A percentile compares a stretch with the other conserved stretches of the same genome.
These are phyloP conservation scores for Sebastes reedi DNA, from an alignment of 2,797 vertebrate genomes.

Conservation along the genomic window DNA sequence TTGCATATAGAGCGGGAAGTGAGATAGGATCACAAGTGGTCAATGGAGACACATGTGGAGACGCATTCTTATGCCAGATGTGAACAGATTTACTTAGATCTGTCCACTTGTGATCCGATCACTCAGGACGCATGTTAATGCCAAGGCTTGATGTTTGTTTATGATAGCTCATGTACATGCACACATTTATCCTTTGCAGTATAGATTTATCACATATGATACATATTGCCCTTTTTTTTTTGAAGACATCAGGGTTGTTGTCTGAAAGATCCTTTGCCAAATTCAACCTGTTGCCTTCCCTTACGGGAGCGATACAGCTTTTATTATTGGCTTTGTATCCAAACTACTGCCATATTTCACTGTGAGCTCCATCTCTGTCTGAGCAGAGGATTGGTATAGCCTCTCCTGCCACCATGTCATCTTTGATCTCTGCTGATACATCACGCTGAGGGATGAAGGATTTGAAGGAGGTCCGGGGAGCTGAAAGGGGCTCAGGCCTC, in stretches of 20 bases:
- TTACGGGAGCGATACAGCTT: not conserved
- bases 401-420: slow-evolving; percentile 18
- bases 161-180: not conserved
- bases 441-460: slow-evolving; percentile 30
- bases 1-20: no score
- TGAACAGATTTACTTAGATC: no score
- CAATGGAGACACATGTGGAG: no score
- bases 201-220: not conserved
- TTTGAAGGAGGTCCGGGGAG: slow-evolving; percentile 23
- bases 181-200: not conserved
- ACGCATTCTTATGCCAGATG: no score
- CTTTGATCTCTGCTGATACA: slow-evolving; percentile 37
- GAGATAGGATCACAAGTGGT: no score
- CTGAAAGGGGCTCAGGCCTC: slow-evolving; percentile 3
- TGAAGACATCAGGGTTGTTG: not conserved
- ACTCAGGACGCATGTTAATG: no score
- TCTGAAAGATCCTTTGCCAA: not conserved
- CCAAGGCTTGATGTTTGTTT: not conserved
- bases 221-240: not conserved
- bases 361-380: not conserved
- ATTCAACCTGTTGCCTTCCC: not conserved
- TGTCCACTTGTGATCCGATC: no score
- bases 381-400: slow-evolving; percentile 8
- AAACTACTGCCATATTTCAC: slow-evolving; percentile 4
- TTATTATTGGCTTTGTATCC: slow-evolving; percentile 10